These are phyloP conservation scores for Ptychobarbus kaznakovi DNA, from an alignment of 2,797 vertebrate genomes.

Conservation along the genomic window DNA sequence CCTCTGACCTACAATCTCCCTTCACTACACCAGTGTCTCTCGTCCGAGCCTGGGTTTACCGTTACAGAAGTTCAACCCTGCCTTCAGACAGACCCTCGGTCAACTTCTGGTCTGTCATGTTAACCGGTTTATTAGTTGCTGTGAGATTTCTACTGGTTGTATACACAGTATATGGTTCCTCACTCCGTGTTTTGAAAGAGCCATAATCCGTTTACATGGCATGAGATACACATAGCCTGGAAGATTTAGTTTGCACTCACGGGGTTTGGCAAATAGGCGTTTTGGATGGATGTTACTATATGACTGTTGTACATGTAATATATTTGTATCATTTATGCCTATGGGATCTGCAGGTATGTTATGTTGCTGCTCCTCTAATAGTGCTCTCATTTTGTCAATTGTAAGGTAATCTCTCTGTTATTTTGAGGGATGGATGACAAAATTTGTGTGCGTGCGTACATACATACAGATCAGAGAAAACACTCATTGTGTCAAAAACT, in stretches of 20 bases:
- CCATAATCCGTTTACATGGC: slow-evolving; percentile 28
- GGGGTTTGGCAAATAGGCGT: not conserved
- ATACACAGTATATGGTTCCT: not conserved
- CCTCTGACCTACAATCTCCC: slow-evolving; percentile 72
- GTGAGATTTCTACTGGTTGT: not conserved
- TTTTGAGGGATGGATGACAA: slow-evolving; percentile 58
- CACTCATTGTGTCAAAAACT: slow-evolving; percentile 17
- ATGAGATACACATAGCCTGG: not conserved
- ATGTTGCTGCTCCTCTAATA: slow-evolving; percentile 27
- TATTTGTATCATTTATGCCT: not conserved
- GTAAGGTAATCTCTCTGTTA: slow-evolving; percentile 59
- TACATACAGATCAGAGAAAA: not conserved
- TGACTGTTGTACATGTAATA: not conserved
- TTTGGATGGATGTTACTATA: not conserved
- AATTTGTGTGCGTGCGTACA: not conserved
- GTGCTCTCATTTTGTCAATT: slow-evolving; percentile 35
- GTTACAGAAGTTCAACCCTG: not conserved
- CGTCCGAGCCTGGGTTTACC: not conserved
- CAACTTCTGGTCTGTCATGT: not conserved
- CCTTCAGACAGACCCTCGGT: slow-evolving; percentile 15
- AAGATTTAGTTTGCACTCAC: not conserved
- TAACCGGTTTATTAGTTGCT: not conserved
- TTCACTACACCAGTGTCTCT: not conserved
- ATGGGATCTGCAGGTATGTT: slow-evolving; percentile 31
- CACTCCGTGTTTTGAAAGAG: slow-evolving; percentile 25